These are phyloP conservation scores for Chrysina gloriosa DNA, from an alignment of 2,888 invertebrate species.

Conservation along the genomic window DNA sequence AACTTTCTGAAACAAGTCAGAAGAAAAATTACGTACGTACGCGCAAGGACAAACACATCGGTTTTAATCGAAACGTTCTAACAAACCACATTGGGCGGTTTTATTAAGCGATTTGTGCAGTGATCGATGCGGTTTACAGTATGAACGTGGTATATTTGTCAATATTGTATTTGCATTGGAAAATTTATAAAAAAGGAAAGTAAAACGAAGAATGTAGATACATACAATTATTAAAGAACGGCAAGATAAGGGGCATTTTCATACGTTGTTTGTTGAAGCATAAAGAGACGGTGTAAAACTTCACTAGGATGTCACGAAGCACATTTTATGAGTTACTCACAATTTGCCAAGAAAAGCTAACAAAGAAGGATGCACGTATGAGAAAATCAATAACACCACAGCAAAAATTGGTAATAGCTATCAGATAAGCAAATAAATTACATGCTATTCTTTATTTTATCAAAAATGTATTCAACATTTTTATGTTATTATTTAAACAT, in stretches of 20 bases:
- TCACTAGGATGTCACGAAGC: conserved; percentile 33
- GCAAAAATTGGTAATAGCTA: conserved; percentile 42
- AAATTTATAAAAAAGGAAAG: conserved; percentile 29
- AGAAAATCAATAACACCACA: conserved; percentile 40
- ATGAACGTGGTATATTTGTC: conserved; percentile 23
- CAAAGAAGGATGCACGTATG: conserved; percentile 36
- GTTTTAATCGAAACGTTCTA: too few relatives aligned
- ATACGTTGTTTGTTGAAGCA: conserved; percentile 38
- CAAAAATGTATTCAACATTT: conserved; percentile 3
- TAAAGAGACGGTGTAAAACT: conserved; percentile 37
- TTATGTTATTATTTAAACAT: conserved; percentile 28
- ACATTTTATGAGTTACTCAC: conserved; percentile 39
- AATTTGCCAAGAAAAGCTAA: conserved; percentile 26
- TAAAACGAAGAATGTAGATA: conserved; percentile 36
- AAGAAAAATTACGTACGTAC: too few relatives aligned
- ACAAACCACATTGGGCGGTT: conserved; percentile 28
- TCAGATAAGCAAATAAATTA: conserved; percentile 42
- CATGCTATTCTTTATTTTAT: conserved; percentile 30
- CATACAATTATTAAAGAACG: conserved; percentile 38
- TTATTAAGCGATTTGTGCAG: conserved; percentile 7
- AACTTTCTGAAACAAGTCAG: too few relatives aligned
- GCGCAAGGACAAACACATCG: too few relatives aligned
- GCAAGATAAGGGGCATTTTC: conserved; percentile 35
- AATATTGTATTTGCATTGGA: too few relatives aligned
- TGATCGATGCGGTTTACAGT: conserved; percentile 28